phyloP scores from a whole-genome alignment of 2,113 vertebrate species.

The Plectropomus leopardus region DNA sequence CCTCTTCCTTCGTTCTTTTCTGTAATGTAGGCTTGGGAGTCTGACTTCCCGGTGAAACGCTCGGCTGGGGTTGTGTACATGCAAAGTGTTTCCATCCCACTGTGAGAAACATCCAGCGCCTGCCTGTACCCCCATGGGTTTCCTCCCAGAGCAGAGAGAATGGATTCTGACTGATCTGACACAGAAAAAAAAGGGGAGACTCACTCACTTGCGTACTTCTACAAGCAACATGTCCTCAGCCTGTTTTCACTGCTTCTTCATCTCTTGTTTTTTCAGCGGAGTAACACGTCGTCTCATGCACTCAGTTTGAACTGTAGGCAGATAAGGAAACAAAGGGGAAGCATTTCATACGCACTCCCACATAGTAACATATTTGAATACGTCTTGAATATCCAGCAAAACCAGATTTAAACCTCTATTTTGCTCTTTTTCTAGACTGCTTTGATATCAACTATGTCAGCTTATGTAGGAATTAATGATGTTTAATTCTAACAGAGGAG shows the following conservation, averaged over 20 bases:
- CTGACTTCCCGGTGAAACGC: slow-evolving; percentile 35
- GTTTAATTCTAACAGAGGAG: slow-evolving; percentile 24
- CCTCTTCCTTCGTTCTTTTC: slow-evolving; percentile 44
- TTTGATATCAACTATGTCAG: slow-evolving; percentile 28
- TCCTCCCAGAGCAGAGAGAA: slow-evolving; percentile 47
- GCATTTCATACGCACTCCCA: slow-evolving; percentile 39
- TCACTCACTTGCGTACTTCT: slow-evolving; percentile 42
- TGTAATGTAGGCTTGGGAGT: slow-evolving; percentile 40
- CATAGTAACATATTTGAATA: slow-evolving; percentile 25
- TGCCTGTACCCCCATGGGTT: not conserved
- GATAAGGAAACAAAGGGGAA: slow-evolving; percentile 53
- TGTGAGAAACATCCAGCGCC: slow-evolving; percentile 28
- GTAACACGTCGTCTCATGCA: slow-evolving; percentile 35
- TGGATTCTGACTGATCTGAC: slow-evolving; percentile 54
- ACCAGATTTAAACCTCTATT: slow-evolving; percentile 41
- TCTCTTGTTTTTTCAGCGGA: slow-evolving; percentile 45
- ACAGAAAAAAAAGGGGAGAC: slow-evolving; percentile 28
- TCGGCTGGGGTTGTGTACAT: slow-evolving; percentile 42
- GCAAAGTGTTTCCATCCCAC: slow-evolving; percentile 43
- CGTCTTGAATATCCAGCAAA: slow-evolving; percentile 31
- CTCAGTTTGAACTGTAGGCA: slow-evolving; percentile 58
- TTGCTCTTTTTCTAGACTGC: slow-evolving; percentile 11
- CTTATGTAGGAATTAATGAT: slow-evolving; percentile 21
- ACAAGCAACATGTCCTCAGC: slow-evolving; percentile 59
- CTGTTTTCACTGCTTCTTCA: slow-evolving; percentile 53